Conservation (phyloP, 2,113 vertebrate genomes). For the Pardalotus punctatus region DNA sequence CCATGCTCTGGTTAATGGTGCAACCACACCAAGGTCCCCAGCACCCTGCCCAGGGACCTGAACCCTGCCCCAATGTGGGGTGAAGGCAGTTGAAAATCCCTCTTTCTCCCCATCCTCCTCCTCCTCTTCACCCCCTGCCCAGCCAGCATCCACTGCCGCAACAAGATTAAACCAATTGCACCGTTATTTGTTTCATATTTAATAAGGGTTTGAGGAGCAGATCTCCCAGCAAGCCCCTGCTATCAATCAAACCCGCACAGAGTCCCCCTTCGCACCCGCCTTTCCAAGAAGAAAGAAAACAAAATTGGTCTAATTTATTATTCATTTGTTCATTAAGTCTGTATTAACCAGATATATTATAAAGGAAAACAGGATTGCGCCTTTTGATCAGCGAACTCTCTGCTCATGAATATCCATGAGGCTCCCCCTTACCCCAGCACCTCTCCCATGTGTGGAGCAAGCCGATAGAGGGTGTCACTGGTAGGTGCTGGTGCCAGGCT, state of each 20-base stretch:
- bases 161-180: conserved; percentile 57
- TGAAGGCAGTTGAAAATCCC: background rate
- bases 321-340: conserved; percentile 70
- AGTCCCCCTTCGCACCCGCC: background rate
- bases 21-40: background rate
- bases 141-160: background rate
- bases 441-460: background rate
- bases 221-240: conserved; percentile 57
- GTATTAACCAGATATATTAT: conserved; percentile 66
- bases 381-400: conserved; percentile 55
- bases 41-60: background rate
- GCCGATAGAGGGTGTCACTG: rapidly evolving
- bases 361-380: conserved; percentile 62
- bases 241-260: conserved; percentile 51
- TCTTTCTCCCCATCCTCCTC: background rate
- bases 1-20: background rate
- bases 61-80: background rate
- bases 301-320: conserved; percentile 74
- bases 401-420: conserved; percentile 54
- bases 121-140: background rate
- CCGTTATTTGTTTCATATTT: conserved; percentile 61
- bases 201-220: conserved; percentile 55
- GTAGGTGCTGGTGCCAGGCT: background rate
- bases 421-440: background rate
- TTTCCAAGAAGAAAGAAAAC: conserved; percentile 65